Evolutionary conservation across 1,140 invertebrate genomes (phyloP).

Genomic region (Platyura marginata): DNA sequence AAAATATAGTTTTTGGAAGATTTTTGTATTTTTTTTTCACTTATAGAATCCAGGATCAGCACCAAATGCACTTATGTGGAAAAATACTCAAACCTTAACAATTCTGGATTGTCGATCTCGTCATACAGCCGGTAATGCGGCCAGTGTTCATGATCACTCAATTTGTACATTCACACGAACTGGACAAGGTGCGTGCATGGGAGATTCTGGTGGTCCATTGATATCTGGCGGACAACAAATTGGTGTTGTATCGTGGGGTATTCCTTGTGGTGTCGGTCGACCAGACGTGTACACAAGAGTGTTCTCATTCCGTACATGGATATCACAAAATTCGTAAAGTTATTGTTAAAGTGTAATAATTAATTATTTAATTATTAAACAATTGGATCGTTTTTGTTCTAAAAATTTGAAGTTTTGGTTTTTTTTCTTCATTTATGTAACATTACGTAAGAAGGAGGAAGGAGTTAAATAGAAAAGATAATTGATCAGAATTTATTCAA

Average conservation of each 20-base stretch:
- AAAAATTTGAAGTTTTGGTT: too few species aligned
- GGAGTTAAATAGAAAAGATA: too few species aligned
- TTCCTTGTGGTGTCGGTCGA: not conserved
- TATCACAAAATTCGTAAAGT: too few species aligned
- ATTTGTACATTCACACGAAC: not conserved
- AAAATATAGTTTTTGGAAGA: too few species aligned
- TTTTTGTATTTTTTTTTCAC: too few species aligned
- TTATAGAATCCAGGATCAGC: too few species aligned
- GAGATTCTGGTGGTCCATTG: constrained; percentile 39
- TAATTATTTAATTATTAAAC: too few species aligned
- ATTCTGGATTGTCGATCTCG: not conserved
- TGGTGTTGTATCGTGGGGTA: constrained; percentile 42
- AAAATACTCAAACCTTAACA: not conserved
- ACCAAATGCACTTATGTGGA: not conserved
- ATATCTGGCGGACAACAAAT: constrained; percentile 28
- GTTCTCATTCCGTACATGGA: not conserved
- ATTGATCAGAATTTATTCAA: too few species aligned
- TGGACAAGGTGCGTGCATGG: constrained; percentile 23
- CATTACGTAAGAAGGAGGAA: too few species aligned
- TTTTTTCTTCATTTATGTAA: too few species aligned
- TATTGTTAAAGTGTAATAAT: too few species aligned
- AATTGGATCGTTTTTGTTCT: too few species aligned
- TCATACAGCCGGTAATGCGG: not conserved
- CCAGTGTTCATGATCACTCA: not conserved
- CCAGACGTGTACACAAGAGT: not conserved